These are phyloP conservation scores for Halcyon leucocephala DNA, from an alignment of 2,797 vertebrate species.

Conservation along the genomic window DNA sequence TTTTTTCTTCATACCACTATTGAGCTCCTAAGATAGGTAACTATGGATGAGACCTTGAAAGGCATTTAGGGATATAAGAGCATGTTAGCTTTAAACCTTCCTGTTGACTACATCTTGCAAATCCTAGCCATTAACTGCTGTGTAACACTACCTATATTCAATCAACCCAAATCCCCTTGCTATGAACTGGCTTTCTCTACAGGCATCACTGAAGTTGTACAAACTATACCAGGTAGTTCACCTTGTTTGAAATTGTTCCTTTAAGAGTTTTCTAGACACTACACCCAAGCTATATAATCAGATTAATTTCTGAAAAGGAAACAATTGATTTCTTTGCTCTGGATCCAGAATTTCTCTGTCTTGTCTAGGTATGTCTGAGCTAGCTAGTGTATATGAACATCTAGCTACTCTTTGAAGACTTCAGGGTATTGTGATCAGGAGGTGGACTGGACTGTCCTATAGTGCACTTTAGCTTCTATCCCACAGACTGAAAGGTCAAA, in stretches of 20 bases:
- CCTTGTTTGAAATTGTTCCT: background rate
- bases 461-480: background rate
- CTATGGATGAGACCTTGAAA: background rate
- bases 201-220: background rate
- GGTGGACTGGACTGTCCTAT: background rate
- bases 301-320: background rate
- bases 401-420: background rate
- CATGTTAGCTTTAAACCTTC: background rate
- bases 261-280: background rate
- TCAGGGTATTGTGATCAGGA: background rate
- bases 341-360: background rate
- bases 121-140: background rate
- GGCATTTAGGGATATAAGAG: background rate
- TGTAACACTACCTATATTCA: fast-evolving
- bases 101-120: background rate
- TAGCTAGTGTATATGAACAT: background rate
- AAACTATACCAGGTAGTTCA: background rate
- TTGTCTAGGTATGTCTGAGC: background rate
- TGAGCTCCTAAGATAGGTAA: background rate
- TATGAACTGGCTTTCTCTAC: background rate
- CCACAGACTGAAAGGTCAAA: background rate
- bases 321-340: background rate
- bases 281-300: background rate
- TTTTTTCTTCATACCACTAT: background rate
- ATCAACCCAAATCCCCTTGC: background rate